Evolutionary conservation across 2,113 vertebrate species (phyloP), one percentile per base, ranked within the genome.

Genomic region (Rhodinocichla rosea): DNA sequence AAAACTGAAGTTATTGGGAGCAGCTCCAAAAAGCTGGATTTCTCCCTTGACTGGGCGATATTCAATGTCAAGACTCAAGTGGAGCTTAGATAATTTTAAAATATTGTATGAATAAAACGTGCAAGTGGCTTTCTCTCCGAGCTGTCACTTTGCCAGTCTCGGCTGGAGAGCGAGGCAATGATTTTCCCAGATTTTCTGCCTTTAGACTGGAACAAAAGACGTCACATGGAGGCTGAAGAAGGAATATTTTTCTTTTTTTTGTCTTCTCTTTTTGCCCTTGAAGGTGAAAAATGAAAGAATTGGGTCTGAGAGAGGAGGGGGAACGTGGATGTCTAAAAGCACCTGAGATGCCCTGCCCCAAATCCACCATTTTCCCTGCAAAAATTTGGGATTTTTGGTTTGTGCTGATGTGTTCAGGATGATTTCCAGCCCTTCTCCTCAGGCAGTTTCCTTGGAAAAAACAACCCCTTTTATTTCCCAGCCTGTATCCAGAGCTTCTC

Each of bases 1-100:
- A 74, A 74, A 40, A 81, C 90, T 17, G 44, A 40, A 50, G 68
- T 88, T 95, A 53, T 39, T 21, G 42, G 89, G 68, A 92, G 94
- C 84, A 75, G 62, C 83, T 94, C 82, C 62, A 65, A 82, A 71
- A 65, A 79, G 16, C 33, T 47, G 23, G n/a, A 26, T 65, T 83
- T 88, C 83, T 74, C 87, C 65, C 93, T 97, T 83, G 91, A 42
- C 90, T 92, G 79, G 96, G 95, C 92, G 68, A 15, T 74, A 45
- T 63, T 92, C 94, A 81, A 37, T 87, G 73, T 62, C 4, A 89
- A 87, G 91, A 45, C 91, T 95, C 49, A 44, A 95, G 92, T 86
- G 33, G 87, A 65, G 88, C 84, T 95, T 83, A 52, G 92, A 87
- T 94, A 92, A 98, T 94, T 97, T 93, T 87, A 92, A 97, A 85